These are phyloP conservation scores for Cyprinodon variegatus DNA, from an alignment of 2,113 vertebrate species.

Conservation along the genomic window DNA sequence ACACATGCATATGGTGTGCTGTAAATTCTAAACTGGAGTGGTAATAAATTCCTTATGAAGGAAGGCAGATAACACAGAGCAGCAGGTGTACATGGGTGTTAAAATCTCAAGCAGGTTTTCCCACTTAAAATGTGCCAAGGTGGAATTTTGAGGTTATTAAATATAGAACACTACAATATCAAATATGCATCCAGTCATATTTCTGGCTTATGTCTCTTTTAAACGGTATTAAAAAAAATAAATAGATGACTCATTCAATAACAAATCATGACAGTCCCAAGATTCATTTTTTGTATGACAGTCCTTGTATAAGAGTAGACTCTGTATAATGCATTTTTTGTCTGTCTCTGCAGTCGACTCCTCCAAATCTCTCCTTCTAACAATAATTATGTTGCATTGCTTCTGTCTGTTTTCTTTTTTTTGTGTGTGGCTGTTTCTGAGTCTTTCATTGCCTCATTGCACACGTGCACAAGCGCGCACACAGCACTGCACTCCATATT, in stretches of 20 bases:
- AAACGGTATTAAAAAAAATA: slow-evolving; percentile 29
- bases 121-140: slow-evolving; percentile 59
- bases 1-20: slow-evolving; percentile 24
- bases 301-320: not conserved
- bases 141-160: slow-evolving; percentile 58
- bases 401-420: slow-evolving; percentile 20
- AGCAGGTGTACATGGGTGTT: slow-evolving; percentile 37
- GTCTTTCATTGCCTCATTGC: slow-evolving; percentile 18
- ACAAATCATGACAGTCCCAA: slow-evolving; percentile 2
- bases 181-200: slow-evolving; percentile 66
- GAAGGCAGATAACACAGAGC: slow-evolving; percentile 13
- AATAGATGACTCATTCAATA: not conserved
- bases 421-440: slow-evolving; percentile 8
- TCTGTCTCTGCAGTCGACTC: not conserved
- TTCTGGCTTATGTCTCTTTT: slow-evolving; percentile 64
- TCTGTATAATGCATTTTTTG: slow-evolving; percentile 7
- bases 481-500: slow-evolving; percentile 68
- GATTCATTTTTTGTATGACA: not conserved
- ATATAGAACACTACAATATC: slow-evolving; percentile 62
- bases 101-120: slow-evolving; percentile 50
- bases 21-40: slow-evolving; percentile 12
- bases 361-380: slow-evolving; percentile 1
- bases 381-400: slow-evolving; percentile 25
- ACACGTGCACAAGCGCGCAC: slow-evolving; percentile 30
- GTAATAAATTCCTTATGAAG: slow-evolving; percentile 18